Evolutionary conservation across 2,888 invertebrate genomes (phyloP), one percentile per base, ranked within the genome.

Genomic region (Amiota minor): DNA sequence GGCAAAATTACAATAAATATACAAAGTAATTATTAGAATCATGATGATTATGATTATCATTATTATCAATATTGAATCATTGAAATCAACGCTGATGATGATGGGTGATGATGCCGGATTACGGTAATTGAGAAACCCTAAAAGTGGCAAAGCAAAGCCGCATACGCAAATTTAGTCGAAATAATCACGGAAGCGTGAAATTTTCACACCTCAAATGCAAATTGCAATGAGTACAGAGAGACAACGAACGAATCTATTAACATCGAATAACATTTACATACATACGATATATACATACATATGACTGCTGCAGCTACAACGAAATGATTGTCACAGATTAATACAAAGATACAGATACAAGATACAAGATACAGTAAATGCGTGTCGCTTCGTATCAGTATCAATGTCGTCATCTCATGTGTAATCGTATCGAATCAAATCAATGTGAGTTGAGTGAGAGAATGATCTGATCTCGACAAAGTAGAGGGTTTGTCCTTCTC

Each of bases 201-300:
- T 79, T 77, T 85, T 84, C 83, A 84, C 83, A 84, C 83, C 86
- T 84, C 83, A 85, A 84, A 74, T 84, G 83, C 84, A 82, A 75
- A 78, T 79, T 68, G 53, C 67, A 67, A 49, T 16, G 50, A 64
- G 35, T 71, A 68, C 71, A 64, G 50, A 14, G 55, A 16, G 20
- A 68, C 55, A 55, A 53, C 78, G 81, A 77, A 84, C 82, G 86
- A 80, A 83, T 83, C 85, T 83, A 83, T 83, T 83, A 84, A 73
- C 72, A 64, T 23, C 69, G 59, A 62, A 46, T 18, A 68, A 74
- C 20, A 4, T 59, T 20, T 9, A 20, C 16, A 9, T 16, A 18
- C n/a, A 56, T 9, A 1, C 55, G 55, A 9, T n/a, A 56, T n/a
- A 56, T n/a, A 4, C 55, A 18, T 56, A 56, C 56, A 16, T 6